These are phyloP conservation scores for Branchellion lobata DNA, from an alignment of 2,888 invertebrate species.

Conservation along the genomic window DNA sequence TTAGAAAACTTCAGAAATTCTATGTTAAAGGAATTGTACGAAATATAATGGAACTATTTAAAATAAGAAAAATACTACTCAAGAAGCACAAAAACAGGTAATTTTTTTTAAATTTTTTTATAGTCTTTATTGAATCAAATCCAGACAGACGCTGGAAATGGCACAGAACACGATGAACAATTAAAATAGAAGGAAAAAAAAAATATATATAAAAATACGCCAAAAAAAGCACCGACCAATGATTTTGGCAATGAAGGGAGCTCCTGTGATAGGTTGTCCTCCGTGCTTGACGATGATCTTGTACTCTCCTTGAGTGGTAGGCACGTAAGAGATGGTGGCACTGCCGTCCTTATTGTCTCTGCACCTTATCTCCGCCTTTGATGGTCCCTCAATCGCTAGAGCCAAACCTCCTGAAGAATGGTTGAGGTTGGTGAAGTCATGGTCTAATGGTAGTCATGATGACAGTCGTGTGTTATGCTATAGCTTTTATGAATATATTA, in stretches of 20 bases:
- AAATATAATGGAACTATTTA: too few relatives aligned
- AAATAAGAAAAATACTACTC: too few relatives aligned
- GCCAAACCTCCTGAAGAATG: slow-evolving; percentile 39
- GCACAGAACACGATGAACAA: too few relatives aligned
- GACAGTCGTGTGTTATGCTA: background rate
- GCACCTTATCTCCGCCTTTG: slow-evolving; percentile 48
- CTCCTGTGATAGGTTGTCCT: slow-evolving; percentile 46
- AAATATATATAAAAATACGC: too few relatives aligned
- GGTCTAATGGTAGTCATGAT: background rate
- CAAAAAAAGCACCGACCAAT: slow-evolving; percentile 28
- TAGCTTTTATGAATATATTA: too few relatives aligned
- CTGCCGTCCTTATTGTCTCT: slow-evolving; percentile 48
- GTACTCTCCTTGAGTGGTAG: slow-evolving; percentile 46
- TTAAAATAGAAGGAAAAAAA: too few relatives aligned
- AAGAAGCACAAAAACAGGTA: too few relatives aligned
- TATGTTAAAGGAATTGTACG: too few relatives aligned
- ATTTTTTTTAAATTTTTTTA: too few relatives aligned
- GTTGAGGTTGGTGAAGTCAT: background rate
- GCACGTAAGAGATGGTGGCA: slow-evolving; percentile 47
- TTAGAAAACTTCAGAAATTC: background rate
- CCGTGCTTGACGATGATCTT: slow-evolving; percentile 46
- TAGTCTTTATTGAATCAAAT: too few relatives aligned
- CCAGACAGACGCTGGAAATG: too few relatives aligned
- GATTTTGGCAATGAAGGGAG: slow-evolving; percentile 46
- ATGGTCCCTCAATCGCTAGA: slow-evolving; percentile 48